A percentile compares a stretch with the other conserved stretches of the same genome.
Evolutionary conservation across 2,888 invertebrate species (phyloP).

Genomic region (Drosophila atroscutellata): DNA sequence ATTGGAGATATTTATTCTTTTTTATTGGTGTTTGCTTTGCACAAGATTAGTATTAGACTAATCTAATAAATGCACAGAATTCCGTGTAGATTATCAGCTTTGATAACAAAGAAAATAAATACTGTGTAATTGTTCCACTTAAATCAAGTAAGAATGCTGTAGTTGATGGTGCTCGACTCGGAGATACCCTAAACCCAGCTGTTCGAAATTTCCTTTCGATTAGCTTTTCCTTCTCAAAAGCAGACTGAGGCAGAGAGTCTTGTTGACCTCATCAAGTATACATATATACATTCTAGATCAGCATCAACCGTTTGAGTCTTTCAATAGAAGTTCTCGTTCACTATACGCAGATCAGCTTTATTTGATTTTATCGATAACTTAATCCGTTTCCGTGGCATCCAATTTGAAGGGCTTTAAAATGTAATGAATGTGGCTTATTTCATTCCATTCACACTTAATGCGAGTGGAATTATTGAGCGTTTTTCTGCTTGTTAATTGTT

Average conservation of each 20-base stretch:
- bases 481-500: neutral
- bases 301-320: neutral
- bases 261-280: neutral
- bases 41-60: neutral
- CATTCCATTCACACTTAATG: neutral
- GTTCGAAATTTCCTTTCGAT: neutral
- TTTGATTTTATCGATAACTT: neutral
- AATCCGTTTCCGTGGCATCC: neutral
- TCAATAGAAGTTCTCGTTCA: neutral
- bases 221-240: neutral
- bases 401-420: neutral
- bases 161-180: neutral
- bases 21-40: neutral
- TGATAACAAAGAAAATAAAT: slow-evolving; percentile 16
- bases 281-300: neutral
- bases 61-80: neutral
- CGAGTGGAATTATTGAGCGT: neutral
- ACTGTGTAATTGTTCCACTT: neutral
- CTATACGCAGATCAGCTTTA: neutral
- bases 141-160: neutral
- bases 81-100: neutral
- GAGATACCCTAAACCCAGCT: neutral
- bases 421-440: neutral
- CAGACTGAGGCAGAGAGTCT: neutral
- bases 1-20: neutral